These are phyloP conservation scores for Hirundo rustica DNA, from an alignment of 2,797 vertebrate genomes.

Conservation along the genomic window DNA sequence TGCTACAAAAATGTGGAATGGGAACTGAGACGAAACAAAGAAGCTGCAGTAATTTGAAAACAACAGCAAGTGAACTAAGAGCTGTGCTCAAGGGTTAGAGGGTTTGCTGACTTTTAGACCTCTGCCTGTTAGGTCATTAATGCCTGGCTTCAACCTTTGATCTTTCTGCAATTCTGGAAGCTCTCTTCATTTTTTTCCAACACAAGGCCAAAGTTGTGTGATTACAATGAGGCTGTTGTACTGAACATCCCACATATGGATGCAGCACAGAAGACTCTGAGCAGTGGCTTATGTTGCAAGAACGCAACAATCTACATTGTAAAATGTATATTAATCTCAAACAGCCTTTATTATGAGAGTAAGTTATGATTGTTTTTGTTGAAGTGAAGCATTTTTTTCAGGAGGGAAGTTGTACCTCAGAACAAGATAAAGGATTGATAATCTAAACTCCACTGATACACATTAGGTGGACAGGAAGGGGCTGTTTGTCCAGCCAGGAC, in stretches of 20 bases:
- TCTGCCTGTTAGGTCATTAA: slow-evolving; percentile 38
- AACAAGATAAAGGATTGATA: neutral
- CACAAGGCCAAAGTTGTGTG: slow-evolving; percentile 65
- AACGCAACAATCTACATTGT: slow-evolving; percentile 15
- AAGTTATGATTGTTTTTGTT: neutral
- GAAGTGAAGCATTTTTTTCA: neutral
- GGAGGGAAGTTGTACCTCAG: neutral
- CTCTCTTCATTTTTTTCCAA: slow-evolving; percentile 44
- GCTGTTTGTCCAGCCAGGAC: neutral
- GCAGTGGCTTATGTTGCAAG: slow-evolving; percentile 43
- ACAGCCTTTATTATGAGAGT: neutral
- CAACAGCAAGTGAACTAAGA: neutral
- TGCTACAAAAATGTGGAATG: neutral
- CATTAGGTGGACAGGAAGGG: neutral
- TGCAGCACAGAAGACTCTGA: slow-evolving; percentile 39
- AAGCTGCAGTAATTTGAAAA: neutral
- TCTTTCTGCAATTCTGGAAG: slow-evolving; percentile 63
- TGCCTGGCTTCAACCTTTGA: slow-evolving; percentile 58
- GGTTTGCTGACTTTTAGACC: slow-evolving; percentile 45
- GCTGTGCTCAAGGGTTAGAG: neutral
- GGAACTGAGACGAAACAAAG: neutral
- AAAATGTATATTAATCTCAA: slow-evolving; percentile 6
- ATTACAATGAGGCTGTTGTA: slow-evolving; percentile 54
- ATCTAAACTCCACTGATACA: neutral
- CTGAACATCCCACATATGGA: slow-evolving; percentile 55